Conservation (phyloP, 2,888 invertebrate genomes). For the Chymomyza amoena region DNA sequence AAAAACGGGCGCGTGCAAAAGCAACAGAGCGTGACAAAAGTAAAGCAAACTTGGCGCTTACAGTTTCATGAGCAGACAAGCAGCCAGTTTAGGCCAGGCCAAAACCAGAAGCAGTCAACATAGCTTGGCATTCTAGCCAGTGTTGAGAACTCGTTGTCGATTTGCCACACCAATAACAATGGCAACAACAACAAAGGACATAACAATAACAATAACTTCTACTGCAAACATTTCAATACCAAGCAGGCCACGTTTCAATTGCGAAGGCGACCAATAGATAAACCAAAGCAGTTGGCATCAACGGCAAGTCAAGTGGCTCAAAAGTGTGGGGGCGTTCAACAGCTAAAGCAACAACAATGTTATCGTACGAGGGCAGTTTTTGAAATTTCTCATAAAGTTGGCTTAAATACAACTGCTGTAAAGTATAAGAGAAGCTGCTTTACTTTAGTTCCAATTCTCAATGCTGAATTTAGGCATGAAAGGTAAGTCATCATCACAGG, state of each 20-base stretch:
- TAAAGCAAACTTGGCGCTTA: slow-evolving; percentile 68
- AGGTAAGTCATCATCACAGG: too few species aligned
- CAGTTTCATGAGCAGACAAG: slow-evolving; percentile 63
- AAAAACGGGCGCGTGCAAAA: slow-evolving; percentile 14
- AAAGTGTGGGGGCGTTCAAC: slow-evolving; percentile 14
- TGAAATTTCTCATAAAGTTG: too few species aligned
- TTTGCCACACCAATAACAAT: slow-evolving; percentile 46
- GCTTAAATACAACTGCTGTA: too few species aligned
- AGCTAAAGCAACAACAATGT: slow-evolving; percentile 1
- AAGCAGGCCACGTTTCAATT: slow-evolving; percentile 66
- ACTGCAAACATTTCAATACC: slow-evolving; percentile 70
- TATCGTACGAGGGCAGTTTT: neutral
- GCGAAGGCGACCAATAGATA: slow-evolving; percentile 30
- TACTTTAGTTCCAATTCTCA: too few species aligned
- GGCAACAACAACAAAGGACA: slow-evolving; percentile 48
- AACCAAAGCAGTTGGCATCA: slow-evolving; percentile 22
- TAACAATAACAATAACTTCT: slow-evolving; percentile 73
- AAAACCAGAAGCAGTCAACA: slow-evolving; percentile 10
- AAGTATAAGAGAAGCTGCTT: too few species aligned
- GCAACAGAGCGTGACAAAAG: slow-evolving; percentile 70
- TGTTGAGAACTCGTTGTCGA: slow-evolving; percentile 41
- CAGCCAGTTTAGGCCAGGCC: neutral
- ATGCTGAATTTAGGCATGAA: too few species aligned
- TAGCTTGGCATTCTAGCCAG: slow-evolving; percentile 25
- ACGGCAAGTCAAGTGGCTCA: slow-evolving; percentile 57